Percentiles rank a stretch among this genome's conserved stretches.
Conservation (phyloP, 2,888 invertebrate genomes). For the Agrotis puta region DNA sequence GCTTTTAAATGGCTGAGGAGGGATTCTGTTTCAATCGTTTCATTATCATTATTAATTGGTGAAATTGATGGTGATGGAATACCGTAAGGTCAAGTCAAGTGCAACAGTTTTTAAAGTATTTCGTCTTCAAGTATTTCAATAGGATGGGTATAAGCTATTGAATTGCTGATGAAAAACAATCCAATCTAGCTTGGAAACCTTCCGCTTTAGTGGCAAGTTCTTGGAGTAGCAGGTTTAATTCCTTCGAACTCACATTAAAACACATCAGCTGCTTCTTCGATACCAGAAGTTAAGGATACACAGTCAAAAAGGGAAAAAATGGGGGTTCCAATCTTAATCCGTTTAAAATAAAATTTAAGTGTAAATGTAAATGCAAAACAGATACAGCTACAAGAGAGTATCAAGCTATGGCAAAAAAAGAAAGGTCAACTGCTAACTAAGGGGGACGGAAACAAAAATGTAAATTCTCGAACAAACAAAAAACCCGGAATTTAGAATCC, state of each 20-base stretch:
- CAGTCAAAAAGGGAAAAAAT: not conserved
- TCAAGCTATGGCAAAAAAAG: not conserved
- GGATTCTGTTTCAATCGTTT: not conserved
- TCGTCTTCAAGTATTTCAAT: too few relatives aligned
- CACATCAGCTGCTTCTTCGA: not conserved
- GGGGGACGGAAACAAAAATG: slow-evolving; percentile 35
- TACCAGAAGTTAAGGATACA: not conserved
- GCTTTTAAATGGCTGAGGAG: slow-evolving; percentile 16
- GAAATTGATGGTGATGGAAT: not conserved
- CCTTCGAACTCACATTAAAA: not conserved
- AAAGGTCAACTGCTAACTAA: slow-evolving; percentile 14
- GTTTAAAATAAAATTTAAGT: too few relatives aligned
- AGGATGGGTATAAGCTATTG: too few relatives aligned
- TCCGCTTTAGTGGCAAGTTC: too few relatives aligned
- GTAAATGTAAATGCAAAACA: not conserved
- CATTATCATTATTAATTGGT: not conserved
- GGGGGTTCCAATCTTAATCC: not conserved
- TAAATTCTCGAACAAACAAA: slow-evolving; percentile 43
- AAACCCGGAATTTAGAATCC: slow-evolving; percentile 47
- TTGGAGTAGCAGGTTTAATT: not conserved
- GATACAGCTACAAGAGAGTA: not conserved
- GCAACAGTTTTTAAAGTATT: too few relatives aligned
- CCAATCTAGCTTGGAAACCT: too few relatives aligned
- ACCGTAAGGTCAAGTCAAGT: not conserved
- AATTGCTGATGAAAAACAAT: too few relatives aligned